Percentiles rank a stretch among this genome's conserved stretches.
phyloP scores from a whole-genome alignment of 2,113 vertebrate genomes.

The Oncorhynchus mykiss region DNA sequence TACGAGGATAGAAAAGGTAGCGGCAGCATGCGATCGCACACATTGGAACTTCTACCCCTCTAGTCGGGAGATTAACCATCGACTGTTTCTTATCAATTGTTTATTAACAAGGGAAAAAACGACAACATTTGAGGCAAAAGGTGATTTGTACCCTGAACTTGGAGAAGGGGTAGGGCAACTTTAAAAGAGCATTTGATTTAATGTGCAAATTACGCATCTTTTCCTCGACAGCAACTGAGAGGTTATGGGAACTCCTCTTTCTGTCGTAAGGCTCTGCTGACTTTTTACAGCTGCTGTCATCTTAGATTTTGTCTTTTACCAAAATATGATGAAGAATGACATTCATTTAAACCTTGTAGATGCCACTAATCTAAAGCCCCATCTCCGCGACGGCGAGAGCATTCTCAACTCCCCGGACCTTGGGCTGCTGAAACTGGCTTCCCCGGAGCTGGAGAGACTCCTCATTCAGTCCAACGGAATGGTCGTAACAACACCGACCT shows the following conservation, averaged over 20 bases:
- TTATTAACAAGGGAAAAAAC: slow-evolving; percentile 40
- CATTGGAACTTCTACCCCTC: not conserved
- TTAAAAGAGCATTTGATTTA: not conserved
- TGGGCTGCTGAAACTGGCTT: slow-evolving; percentile 88
- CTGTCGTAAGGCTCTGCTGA: slow-evolving; percentile 67
- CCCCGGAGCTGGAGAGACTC: slow-evolving; percentile 89
- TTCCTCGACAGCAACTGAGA: not conserved
- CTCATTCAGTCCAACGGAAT: slow-evolving; percentile 94
- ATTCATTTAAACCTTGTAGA: slow-evolving; percentile 77
- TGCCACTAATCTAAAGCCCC: slow-evolving; percentile 71
- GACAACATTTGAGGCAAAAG: not conserved
- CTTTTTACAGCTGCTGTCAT: not conserved
- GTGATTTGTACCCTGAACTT: not conserved
- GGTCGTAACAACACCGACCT: slow-evolving; percentile 87
- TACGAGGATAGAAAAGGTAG: slow-evolving; percentile 71
- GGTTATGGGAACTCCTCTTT: slow-evolving; percentile 53
- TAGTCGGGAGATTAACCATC: not conserved
- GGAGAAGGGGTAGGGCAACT: too few relatives aligned
- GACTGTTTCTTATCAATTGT: not conserved
- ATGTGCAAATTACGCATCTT: not conserved
- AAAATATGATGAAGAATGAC: slow-evolving; percentile 84
- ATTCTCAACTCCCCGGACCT: slow-evolving; percentile 82
- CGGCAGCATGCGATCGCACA: slow-evolving; percentile 39
- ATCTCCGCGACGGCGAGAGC: slow-evolving; percentile 74
- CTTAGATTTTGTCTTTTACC: not conserved